phyloP scores from a whole-genome alignment of 1,140 invertebrate species.

The Drosophila pseudoobscura region DNA sequence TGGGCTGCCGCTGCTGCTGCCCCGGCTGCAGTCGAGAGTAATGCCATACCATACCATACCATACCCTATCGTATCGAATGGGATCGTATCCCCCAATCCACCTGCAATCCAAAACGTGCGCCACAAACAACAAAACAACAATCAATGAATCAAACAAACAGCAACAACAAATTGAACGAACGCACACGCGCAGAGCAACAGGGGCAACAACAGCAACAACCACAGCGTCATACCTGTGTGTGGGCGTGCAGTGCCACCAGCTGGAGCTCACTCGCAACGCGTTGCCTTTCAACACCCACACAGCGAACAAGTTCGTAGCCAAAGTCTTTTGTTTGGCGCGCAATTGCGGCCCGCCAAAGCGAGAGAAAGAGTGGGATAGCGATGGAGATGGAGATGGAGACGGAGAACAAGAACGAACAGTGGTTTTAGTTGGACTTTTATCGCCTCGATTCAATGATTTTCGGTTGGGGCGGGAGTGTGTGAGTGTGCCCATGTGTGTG shows the following conservation, averaged over 20 bases:
- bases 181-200: constrained; percentile 38
- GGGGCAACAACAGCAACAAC: constrained; percentile 9
- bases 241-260: constrained; percentile 46
- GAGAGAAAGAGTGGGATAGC: not conserved
- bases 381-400: no score
- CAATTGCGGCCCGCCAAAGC: constrained; percentile 27
- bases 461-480: constrained; percentile 18
- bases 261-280: constrained; percentile 46
- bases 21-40: constrained; percentile 33
- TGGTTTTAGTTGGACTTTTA: constrained; percentile 16
- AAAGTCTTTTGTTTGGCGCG: constrained; percentile 79
- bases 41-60: constrained; percentile 37
- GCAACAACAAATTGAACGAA: constrained; percentile 32
- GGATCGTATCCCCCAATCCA: constrained; percentile 32
- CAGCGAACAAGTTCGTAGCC: constrained; percentile 73
- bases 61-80: constrained; percentile 32
- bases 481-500: constrained; percentile 22
- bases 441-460: constrained; percentile 33
- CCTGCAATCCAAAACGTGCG: constrained; percentile 32
- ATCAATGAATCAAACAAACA: constrained; percentile 47
- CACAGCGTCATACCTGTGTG: constrained; percentile 28
- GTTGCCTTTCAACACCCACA: constrained; percentile 73
- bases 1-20: constrained; percentile 30
- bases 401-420: constrained; percentile 5
- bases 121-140: constrained; percentile 28